Evolutionary conservation across 1,140 invertebrate species (phyloP), one percentile per base, ranked within the genome.

Genomic region (Bradysia coprophila): DNA sequence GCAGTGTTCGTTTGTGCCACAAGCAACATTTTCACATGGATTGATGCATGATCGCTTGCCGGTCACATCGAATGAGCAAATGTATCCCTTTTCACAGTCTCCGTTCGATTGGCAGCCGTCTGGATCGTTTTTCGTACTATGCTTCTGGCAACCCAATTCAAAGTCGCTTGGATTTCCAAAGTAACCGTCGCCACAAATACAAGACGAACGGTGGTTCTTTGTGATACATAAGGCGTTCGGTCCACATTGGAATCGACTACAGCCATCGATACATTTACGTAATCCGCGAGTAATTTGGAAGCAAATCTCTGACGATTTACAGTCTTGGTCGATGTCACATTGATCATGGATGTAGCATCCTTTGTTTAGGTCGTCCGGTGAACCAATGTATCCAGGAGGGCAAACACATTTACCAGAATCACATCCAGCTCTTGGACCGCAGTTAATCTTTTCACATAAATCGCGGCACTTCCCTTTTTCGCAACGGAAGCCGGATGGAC

Each of bases 171-270:
- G 81, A 58, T 85, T 82, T 9, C 86, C 87, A 16, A 66, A 59
- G 53, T 77, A 87, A 0, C 80, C 81, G 44, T 86, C 76, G 19
- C 75, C 63, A 56, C 88, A 93, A 34, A 90, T 73, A 55, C 88
- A 93, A 9, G 80, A 75, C 2, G 85, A 84, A 32, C 78, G 69
- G 57, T 90, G 85, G 51, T 82, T 78, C 42, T 83, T 73, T 18
- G 79, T 73, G 0, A 89, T 69, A 53, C 88, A 93, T 1, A 89
- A 59, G 3, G 87, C 85, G 59, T 91, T 91, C 1, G 87, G 85
- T 11, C 88, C 88, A 57, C 88, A 92, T 51, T 90, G 83, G 9
- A 84, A 65, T 61, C 86, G 85, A 42, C 75, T 77, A 52, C 87
- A 91, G 3, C 79, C 82, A 52, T 90, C 84, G 1, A 89, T 73